Evolutionary conservation across 1,140 invertebrate species (phyloP).

Genomic region (Heterodera carotae): DNA sequence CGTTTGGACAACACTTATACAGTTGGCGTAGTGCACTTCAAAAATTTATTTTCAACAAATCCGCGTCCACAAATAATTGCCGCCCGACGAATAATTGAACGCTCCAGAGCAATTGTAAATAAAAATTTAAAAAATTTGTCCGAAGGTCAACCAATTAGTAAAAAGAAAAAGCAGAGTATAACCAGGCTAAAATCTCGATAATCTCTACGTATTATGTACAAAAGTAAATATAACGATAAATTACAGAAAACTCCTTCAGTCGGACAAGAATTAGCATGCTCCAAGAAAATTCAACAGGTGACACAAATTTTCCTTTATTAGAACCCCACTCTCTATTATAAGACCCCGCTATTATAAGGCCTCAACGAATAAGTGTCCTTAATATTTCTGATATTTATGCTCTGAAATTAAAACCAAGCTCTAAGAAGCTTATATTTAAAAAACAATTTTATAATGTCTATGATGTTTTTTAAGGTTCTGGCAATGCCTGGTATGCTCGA

Average conservation of each 20-base stretch:
- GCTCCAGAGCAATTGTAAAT: constrained; percentile 74
- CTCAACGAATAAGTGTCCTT: not conserved
- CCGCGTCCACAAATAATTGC: constrained; percentile 70
- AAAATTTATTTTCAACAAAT: constrained; percentile 84
- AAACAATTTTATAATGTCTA: not conserved
- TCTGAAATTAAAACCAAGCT: too few species aligned
- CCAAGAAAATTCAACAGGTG: constrained; percentile 70
- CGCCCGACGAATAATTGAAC: constrained; percentile 81
- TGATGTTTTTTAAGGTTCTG: constrained; percentile 40
- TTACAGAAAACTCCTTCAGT: constrained; percentile 84
- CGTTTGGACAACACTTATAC: constrained; percentile 71
- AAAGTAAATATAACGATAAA: not conserved
- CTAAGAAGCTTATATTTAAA: not conserved
- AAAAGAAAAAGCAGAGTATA: not conserved
- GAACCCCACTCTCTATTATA: too few species aligned
- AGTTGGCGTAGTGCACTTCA: constrained; percentile 89
- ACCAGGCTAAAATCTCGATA: not conserved
- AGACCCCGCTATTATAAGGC: too few species aligned
- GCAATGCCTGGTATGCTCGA: constrained; percentile 74
- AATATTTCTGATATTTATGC: too few species aligned
- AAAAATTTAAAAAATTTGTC: not conserved
- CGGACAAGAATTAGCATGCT: constrained; percentile 73
- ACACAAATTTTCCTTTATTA: not conserved
- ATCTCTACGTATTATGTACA: too few species aligned
- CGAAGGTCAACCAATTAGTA: not conserved